Evolutionary conservation across 2,888 invertebrate genomes (phyloP).

Genomic region (Teinopalpus imperialis): DNA sequence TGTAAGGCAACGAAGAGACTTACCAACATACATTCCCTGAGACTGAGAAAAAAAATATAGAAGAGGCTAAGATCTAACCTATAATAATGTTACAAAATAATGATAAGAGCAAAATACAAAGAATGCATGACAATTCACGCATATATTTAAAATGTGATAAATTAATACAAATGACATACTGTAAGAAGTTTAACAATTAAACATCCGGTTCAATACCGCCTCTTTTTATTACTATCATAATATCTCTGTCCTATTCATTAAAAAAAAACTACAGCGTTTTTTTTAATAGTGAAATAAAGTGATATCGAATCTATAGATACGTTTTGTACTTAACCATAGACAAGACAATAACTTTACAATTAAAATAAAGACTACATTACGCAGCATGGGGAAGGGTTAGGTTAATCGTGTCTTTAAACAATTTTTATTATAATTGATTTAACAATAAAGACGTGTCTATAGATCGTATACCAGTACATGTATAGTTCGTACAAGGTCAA

Average conservation of each 20-base stretch:
- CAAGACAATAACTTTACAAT: conserved; percentile 13
- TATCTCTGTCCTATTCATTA: conserved; percentile 50
- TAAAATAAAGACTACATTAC: background rate
- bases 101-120: conserved; percentile 47
- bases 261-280: background rate
- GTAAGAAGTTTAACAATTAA: conserved; percentile 39
- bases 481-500: too few species aligned
- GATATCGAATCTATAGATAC: conserved; percentile 6
- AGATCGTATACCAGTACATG: background rate
- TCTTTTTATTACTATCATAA: conserved; percentile 48
- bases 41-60: conserved; percentile 65
- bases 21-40: conserved; percentile 80
- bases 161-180: conserved; percentile 45
- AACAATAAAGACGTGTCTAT: conserved; percentile 7
- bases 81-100: conserved; percentile 53
- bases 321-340: conserved; percentile 3
- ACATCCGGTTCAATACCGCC: conserved; percentile 54
- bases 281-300: background rate
- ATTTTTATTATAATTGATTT: too few species aligned
- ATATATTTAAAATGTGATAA: conserved; percentile 45
- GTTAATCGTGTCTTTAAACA: background rate
- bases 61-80: conserved; percentile 74
- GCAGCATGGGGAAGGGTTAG: background rate
- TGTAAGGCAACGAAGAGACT: conserved; percentile 81
- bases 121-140: conserved; percentile 32